Evolutionary conservation across 2,888 invertebrate genomes (phyloP).

Genomic region (Miltochrista miniata): DNA sequence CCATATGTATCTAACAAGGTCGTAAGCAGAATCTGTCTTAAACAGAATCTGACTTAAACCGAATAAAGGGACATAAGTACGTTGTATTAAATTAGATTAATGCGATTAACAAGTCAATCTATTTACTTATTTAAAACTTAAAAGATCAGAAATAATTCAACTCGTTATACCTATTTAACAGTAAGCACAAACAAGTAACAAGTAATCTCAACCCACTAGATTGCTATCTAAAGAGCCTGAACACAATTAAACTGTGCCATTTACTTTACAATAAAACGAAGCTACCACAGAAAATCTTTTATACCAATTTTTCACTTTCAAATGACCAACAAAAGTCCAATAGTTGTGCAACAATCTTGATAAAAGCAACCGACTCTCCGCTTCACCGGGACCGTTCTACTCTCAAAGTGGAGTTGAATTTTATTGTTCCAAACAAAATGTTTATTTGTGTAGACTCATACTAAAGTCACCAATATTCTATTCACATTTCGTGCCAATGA

Average conservation of each 20-base stretch:
- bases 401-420: conserved; percentile 20
- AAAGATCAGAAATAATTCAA: too few species aligned
- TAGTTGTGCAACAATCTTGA: conserved; percentile 47
- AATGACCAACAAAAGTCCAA: conserved; percentile 29
- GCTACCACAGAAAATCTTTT: conserved; percentile 24
- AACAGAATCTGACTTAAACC: too few species aligned
- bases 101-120: too few species aligned
- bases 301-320: conserved; percentile 30
- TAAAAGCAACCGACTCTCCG: conserved; percentile 33
- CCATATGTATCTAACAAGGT: too few species aligned
- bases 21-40: too few species aligned
- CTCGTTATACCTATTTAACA: too few species aligned
- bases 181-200: conserved; percentile 2
- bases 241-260: conserved; percentile 30
- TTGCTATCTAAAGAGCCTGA: conserved; percentile 27
- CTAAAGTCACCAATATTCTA: too few species aligned
- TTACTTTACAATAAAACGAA: conserved; percentile 33
- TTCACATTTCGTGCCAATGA: too few species aligned
- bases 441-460: conserved; percentile 11
- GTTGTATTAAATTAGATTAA: too few species aligned
- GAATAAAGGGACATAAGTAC: too few species aligned
- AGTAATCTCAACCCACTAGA: conserved; percentile 17
- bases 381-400: conserved; percentile 15
- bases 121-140: too few species aligned
- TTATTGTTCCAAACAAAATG: conserved; percentile 14